These are phyloP conservation scores for Cherax destructor DNA, from an alignment of 1,140 invertebrate genomes.

Conservation along the genomic window DNA sequence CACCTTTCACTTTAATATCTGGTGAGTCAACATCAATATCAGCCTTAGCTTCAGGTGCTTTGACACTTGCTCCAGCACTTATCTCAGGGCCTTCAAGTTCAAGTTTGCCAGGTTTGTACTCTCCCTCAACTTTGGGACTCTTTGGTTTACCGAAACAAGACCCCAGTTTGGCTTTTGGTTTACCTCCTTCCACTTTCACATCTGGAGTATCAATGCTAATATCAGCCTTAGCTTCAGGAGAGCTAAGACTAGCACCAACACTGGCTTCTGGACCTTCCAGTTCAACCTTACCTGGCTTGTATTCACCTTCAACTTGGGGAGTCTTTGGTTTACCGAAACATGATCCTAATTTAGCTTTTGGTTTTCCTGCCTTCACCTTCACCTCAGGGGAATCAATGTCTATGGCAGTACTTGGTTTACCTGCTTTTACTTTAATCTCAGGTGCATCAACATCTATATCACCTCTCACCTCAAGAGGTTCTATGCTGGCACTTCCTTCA, in stretches of 20 bases:
- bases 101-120: constrained; percentile 32
- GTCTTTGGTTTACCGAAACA: constrained; percentile 58
- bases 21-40: constrained; percentile 21
- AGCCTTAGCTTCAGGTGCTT: constrained; percentile 1
- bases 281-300: constrained; percentile 23
- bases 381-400: constrained; percentile 10
- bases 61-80: not conserved
- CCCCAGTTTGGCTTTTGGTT: constrained; percentile 58
- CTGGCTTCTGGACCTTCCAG: constrained; percentile 3
- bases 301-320: constrained; percentile 45
- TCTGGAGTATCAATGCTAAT: constrained; percentile 11
- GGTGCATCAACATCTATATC: constrained; percentile 24
- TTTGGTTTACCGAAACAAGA: constrained; percentile 44
- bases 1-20: constrained; percentile 3
- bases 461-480: not conserved
- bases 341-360: constrained; percentile 39
- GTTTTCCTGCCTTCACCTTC: constrained; percentile 28
- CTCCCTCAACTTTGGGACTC: constrained; percentile 23
- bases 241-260: not conserved
- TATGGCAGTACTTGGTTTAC: not conserved
- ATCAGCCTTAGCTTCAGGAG: constrained; percentile 14
- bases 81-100: constrained; percentile 7
- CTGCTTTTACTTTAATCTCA: constrained; percentile 4
- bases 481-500: constrained; percentile 10
- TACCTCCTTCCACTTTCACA: constrained; percentile 42